A percentile compares a stretch with the other conserved stretches of the same genome.
These are phyloP conservation scores for Linepithema humile DNA, from an alignment of 1,140 invertebrate species.

Conservation along the genomic window DNA sequence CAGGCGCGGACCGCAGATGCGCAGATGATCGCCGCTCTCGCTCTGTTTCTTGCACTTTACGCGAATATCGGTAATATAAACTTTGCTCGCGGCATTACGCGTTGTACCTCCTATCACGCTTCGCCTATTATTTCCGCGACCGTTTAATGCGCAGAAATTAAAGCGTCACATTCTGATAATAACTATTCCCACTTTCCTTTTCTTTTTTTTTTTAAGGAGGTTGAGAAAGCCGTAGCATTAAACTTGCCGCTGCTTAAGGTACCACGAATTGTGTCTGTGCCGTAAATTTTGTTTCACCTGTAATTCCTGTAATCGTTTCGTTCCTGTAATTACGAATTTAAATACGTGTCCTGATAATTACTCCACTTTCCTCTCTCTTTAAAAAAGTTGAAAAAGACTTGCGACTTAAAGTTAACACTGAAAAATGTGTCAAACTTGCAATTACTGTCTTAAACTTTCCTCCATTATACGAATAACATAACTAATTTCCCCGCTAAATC, in stretches of 20 bases:
- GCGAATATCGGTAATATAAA: background rate
- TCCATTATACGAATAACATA: background rate
- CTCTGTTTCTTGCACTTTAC: background rate
- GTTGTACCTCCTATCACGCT: background rate
- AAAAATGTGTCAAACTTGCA: constrained; percentile 13
- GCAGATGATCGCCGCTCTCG: constrained; percentile 22
- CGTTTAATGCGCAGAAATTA: constrained; percentile 6
- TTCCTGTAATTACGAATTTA: constrained; percentile 33
- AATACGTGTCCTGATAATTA: constrained; percentile 19
- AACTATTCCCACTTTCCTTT: constrained; percentile 29
- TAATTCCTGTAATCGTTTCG: constrained; percentile 18
- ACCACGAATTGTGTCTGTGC: constrained; percentile 45
- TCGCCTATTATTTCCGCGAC: background rate
- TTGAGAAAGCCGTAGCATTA: constrained; percentile 57
- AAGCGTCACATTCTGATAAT: constrained; percentile 19
- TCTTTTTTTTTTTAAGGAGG: constrained; percentile 50
- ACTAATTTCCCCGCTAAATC: constrained; percentile 14
- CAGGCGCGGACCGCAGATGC: constrained; percentile 9
- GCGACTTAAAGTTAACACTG: constrained; percentile 1
- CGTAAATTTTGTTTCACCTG: constrained; percentile 38
- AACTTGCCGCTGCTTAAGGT: constrained; percentile 55
- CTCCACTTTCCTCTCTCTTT: background rate
- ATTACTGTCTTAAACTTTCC: background rate
- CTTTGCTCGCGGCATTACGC: background rate
- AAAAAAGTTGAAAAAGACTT: constrained; percentile 1